These are phyloP conservation scores for Metopia argyrocephala DNA, from an alignment of 2,888 invertebrate genomes.

Conservation along the genomic window DNA sequence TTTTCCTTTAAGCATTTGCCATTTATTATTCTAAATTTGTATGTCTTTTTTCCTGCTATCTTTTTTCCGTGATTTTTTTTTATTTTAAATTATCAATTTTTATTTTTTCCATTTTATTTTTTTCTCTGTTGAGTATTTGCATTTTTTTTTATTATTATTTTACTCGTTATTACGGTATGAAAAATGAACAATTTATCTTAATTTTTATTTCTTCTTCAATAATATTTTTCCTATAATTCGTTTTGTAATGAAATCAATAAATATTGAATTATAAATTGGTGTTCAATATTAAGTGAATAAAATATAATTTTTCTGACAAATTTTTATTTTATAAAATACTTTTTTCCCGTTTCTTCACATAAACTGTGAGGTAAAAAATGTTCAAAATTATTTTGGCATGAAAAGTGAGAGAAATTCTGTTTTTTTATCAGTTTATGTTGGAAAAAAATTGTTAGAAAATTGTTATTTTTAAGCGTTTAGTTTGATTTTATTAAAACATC, in stretches of 20 bases:
- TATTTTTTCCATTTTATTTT: conserved; percentile 6
- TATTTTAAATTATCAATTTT: neutral
- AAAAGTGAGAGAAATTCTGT: no score
- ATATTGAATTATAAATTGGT: conserved; percentile 34
- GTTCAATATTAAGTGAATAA: neutral
- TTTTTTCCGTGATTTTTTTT: neutral
- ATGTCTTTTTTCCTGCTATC: neutral
- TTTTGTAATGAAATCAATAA: conserved; percentile 3
- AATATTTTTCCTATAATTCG: neutral
- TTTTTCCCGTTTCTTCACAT: no score
- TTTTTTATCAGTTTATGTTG: no score
- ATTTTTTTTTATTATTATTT: neutral
- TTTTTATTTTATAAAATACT: neutral
- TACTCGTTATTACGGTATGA: neutral
- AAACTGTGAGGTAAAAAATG: no score
- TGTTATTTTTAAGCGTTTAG: no score
- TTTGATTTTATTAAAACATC: no score
- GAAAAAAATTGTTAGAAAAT: no score
- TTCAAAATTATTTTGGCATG: no score
- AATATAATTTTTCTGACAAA: neutral
- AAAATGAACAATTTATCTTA: conserved; percentile 27
- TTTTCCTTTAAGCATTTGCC: conserved; percentile 19
- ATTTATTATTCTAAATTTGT: conserved; percentile 19
- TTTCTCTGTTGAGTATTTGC: neutral
- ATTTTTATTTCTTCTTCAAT: neutral